A percentile compares a stretch with the other conserved stretches of the same genome.
Conservation (phyloP, 2,888 invertebrate species). For the Aphrophora alni region DNA sequence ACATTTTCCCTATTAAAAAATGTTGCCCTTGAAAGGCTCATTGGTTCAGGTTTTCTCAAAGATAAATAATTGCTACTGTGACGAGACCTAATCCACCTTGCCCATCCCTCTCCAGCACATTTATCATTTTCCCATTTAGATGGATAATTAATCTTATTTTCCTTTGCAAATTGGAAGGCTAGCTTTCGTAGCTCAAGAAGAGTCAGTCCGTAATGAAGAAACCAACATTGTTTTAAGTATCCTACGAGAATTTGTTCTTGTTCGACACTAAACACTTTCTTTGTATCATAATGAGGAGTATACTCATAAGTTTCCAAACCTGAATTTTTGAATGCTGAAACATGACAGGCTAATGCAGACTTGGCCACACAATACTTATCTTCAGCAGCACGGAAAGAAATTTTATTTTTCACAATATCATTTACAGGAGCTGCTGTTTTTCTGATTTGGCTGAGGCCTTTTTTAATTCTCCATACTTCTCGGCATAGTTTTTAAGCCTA, state of each 20-base stretch:
- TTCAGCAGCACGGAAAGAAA: constrained; percentile 31
- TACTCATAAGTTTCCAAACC: constrained; percentile 7
- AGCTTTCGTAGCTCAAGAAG: constrained; percentile 34
- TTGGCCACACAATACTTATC: constrained; percentile 36
- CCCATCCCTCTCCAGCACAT: constrained; percentile 44
- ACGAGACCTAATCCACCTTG: constrained; percentile 40
- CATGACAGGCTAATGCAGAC: neutral
- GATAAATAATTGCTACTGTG: constrained; percentile 33
- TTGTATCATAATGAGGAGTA: constrained; percentile 2
- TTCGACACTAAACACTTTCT: constrained; percentile 27
- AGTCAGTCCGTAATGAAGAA: constrained; percentile 41
- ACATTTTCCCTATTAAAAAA: constrained; percentile 37
- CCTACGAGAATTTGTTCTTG: constrained; percentile 22
- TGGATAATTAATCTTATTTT: constrained; percentile 34
- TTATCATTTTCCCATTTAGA: constrained; percentile 23
- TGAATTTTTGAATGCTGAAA: neutral
- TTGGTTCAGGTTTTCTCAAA: constrained; percentile 37
- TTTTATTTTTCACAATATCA: neutral
- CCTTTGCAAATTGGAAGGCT: neutral
- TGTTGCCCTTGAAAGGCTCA: constrained; percentile 30
- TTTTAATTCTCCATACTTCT: neutral
- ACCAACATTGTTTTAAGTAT: constrained; percentile 38
- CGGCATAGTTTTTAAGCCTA: too few species aligned
- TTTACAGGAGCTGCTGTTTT: neutral
- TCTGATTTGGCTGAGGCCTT: constrained; percentile 21